phyloP scores from a whole-genome alignment of 2,797 vertebrate species.

The Telmatherina bonti region DNA sequence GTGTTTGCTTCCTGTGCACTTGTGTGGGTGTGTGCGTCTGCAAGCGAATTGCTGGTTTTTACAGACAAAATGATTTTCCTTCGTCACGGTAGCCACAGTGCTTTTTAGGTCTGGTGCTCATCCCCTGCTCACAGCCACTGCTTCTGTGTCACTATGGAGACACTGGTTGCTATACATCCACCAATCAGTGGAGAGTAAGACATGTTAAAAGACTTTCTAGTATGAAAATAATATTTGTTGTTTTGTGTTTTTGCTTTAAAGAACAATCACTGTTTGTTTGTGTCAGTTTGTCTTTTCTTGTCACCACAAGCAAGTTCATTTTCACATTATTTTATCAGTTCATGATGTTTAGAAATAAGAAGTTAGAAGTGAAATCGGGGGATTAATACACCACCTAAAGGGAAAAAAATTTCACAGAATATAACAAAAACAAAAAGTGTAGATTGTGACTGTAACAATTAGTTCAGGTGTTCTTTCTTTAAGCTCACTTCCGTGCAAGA shows the following conservation, averaged over 20 bases:
- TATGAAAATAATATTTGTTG: slow-evolving; percentile 17
- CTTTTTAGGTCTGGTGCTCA: slow-evolving; percentile 52
- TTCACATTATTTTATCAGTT: too few species aligned
- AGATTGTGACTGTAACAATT: too few species aligned
- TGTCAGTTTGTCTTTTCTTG: too few species aligned
- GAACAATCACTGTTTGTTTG: too few species aligned
- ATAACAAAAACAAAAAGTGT: too few species aligned
- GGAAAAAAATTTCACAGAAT: too few species aligned
- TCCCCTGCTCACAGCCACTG: slow-evolving; percentile 47
- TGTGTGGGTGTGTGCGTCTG: neutral
- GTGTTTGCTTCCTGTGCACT: slow-evolving; percentile 13
- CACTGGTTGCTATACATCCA: slow-evolving; percentile 73
- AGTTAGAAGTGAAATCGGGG: too few species aligned
- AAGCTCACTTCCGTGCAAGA: too few species aligned
- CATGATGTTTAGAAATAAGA: too few species aligned
- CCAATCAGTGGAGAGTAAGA: slow-evolving; percentile 55
- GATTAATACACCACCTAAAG: too few species aligned
- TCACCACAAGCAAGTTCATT: too few species aligned
- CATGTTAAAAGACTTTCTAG: slow-evolving; percentile 45
- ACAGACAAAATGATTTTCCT: slow-evolving; percentile 38
- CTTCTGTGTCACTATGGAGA: slow-evolving; percentile 75
- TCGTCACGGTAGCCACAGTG: slow-evolving; percentile 37
- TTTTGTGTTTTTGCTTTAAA: slow-evolving; percentile 17
- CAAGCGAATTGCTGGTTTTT: slow-evolving; percentile 18
- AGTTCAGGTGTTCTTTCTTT: too few species aligned